These are phyloP conservation scores for Platycheirus albimanus DNA, from an alignment of 2,888 invertebrate species.

Conservation along the genomic window DNA sequence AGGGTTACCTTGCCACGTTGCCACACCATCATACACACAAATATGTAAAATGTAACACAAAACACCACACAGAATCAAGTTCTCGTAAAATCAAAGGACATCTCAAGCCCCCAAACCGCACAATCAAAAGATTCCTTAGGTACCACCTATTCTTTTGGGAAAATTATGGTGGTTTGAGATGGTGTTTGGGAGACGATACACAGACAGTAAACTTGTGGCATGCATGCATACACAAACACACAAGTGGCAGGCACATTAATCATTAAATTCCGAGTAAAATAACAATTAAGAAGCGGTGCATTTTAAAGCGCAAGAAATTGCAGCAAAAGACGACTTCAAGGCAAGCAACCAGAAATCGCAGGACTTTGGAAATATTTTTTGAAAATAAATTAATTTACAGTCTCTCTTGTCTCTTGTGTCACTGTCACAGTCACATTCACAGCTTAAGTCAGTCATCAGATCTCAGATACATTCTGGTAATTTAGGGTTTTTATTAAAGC, in stretches of 20 bases:
- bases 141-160: constrained; percentile 17
- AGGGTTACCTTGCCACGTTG: constrained; percentile 27
- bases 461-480: constrained; percentile 20
- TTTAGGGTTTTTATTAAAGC: constrained; percentile 19
- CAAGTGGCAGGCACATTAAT: constrained; percentile 57
- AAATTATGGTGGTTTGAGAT: background rate
- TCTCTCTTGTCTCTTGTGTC: background rate
- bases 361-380: constrained; percentile 32
- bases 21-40: constrained; percentile 11
- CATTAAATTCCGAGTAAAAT: constrained; percentile 62
- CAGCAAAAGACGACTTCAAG: background rate
- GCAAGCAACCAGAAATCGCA: background rate
- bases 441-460: constrained; percentile 38
- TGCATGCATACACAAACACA: constrained; percentile 39
- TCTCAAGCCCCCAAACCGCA: constrained; percentile 21
- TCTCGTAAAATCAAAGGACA: constrained; percentile 62
- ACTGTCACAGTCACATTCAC: background rate
- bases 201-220: constrained; percentile 51
- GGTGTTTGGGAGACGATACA: constrained; percentile 12
- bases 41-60: constrained; percentile 27
- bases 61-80: constrained; percentile 41
- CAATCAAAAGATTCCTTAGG: constrained; percentile 65
- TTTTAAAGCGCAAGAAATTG: constrained; percentile 37
- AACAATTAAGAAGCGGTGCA: constrained; percentile 57
- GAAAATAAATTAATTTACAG: constrained; percentile 53